Conservation (phyloP, 2,113 vertebrate genomes). For the Argyrosomus japonicus region DNA sequence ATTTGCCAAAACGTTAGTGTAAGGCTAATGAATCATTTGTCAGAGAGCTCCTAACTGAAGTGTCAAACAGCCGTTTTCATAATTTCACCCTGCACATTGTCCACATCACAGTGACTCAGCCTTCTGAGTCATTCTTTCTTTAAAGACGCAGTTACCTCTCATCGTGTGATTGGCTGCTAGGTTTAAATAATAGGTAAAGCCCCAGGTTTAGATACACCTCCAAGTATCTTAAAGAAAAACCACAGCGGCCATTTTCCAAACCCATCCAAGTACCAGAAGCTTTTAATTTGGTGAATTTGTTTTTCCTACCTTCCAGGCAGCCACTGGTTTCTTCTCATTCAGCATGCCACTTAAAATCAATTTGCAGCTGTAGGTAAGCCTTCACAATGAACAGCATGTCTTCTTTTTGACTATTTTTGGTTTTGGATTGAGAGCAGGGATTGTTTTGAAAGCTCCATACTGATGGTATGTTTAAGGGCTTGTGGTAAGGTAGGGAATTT, state of each 20-base stretch:
- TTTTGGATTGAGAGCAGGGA: not conserved
- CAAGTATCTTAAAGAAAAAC: not conserved
- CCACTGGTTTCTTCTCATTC: not conserved
- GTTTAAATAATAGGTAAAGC: not conserved
- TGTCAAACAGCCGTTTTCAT: not conserved
- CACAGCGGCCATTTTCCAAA: not conserved
- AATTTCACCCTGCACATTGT: not conserved
- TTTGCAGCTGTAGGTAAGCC: conserved; percentile 37
- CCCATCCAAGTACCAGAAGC: not conserved
- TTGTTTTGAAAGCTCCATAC: not conserved
- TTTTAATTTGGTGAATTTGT: conserved; percentile 13
- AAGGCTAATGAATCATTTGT: too few species aligned
- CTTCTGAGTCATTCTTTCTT: not conserved
- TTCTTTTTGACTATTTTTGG: conserved; percentile 29
- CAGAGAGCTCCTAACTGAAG: too few species aligned
- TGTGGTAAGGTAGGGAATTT: not conserved
- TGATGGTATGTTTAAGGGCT: not conserved
- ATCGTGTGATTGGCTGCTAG: not conserved
- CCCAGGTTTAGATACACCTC: not conserved
- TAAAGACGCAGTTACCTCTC: not conserved
- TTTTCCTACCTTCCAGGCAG: not conserved
- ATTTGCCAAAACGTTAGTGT: too few species aligned
- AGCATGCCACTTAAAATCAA: conserved; percentile 20
- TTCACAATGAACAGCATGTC: conserved; percentile 15
- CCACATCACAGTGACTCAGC: not conserved